A percentile compares a stretch with the other conserved stretches of the same genome.
These are phyloP conservation scores for Parnassius apollo DNA, from an alignment of 2,888 invertebrate genomes.

Conservation along the genomic window DNA sequence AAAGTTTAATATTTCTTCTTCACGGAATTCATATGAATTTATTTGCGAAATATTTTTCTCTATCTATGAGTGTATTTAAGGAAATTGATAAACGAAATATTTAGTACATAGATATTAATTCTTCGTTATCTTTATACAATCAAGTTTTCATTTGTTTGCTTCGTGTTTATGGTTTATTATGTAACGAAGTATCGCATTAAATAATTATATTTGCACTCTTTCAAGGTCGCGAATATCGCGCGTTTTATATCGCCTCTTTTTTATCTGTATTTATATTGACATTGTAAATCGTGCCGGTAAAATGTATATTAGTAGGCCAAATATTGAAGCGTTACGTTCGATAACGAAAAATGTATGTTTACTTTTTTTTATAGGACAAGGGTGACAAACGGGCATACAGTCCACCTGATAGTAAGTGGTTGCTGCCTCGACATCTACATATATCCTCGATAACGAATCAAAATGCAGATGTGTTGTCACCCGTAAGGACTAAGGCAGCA, in stretches of 20 bases:
- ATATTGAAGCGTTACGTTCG: constrained; percentile 1
- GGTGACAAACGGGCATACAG: no score
- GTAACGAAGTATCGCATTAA: constrained; percentile 8
- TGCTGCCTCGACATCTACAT: no score
- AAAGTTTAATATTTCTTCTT: no score
- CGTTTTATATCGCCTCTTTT: constrained; percentile 7
- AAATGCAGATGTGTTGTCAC: no score
- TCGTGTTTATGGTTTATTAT: constrained; percentile 17
- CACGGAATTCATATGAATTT: no score
- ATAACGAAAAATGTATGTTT: no score
- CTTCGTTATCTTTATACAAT: neutral
- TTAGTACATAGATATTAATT: neutral
- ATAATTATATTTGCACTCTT: constrained; percentile 1
- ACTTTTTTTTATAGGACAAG: no score
- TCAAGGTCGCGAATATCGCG: constrained; percentile 10
- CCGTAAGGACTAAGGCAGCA: no score
- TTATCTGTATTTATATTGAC: constrained; percentile 19
- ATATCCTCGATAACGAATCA: no score
- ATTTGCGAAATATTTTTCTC: no score
- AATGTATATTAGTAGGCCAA: constrained; percentile 20
- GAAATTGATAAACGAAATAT: constrained; percentile 1
- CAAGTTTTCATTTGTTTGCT: constrained; percentile 17
- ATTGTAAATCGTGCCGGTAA: neutral
- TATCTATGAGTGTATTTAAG: neutral
- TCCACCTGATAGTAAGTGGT: no score